These are phyloP conservation scores for Neosilurus mollespiculum DNA, from an alignment of 2,797 vertebrate genomes.

Conservation along the genomic window DNA sequence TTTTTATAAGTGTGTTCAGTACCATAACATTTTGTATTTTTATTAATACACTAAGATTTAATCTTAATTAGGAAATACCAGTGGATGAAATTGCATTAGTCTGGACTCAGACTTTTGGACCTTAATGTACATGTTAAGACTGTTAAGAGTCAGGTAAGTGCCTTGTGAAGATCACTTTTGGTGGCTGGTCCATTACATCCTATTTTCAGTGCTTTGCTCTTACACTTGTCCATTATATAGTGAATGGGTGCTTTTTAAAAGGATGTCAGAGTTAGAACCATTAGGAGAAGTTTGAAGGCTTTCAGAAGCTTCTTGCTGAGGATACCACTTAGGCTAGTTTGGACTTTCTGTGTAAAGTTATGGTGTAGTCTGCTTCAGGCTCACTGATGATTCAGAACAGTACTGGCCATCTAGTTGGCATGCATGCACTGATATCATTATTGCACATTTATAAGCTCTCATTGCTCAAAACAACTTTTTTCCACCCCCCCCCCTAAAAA, in stretches of 20 bases:
- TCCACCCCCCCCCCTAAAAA: background rate
- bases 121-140: slow-evolving; percentile 10
- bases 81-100: background rate
- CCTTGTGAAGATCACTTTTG: slow-evolving; percentile 42
- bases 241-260: slow-evolving; percentile 42
- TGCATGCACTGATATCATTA: background rate
- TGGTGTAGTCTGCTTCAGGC: background rate
- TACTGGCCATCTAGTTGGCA: background rate
- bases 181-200: slow-evolving; percentile 48
- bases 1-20: background rate
- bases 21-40: background rate
- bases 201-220: slow-evolving; percentile 46
- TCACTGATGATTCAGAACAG: background rate
- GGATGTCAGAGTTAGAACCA: slow-evolving; percentile 40
- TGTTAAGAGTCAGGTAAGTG: slow-evolving; percentile 44
- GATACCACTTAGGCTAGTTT: slow-evolving; percentile 26
- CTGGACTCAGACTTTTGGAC: background rate
- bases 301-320: slow-evolving; percentile 24
- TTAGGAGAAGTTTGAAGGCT: slow-evolving; percentile 43
- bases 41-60: background rate
- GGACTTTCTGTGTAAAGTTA: slow-evolving; percentile 28
- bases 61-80: slow-evolving; percentile 1
- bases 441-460: background rate
- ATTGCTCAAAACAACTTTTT: background rate
- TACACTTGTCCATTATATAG: slow-evolving; percentile 47